Percentiles rank a stretch among this genome's conserved stretches.
These are phyloP conservation scores for Miltochrista miniata DNA, from an alignment of 2,888 invertebrate species.

Conservation along the genomic window DNA sequence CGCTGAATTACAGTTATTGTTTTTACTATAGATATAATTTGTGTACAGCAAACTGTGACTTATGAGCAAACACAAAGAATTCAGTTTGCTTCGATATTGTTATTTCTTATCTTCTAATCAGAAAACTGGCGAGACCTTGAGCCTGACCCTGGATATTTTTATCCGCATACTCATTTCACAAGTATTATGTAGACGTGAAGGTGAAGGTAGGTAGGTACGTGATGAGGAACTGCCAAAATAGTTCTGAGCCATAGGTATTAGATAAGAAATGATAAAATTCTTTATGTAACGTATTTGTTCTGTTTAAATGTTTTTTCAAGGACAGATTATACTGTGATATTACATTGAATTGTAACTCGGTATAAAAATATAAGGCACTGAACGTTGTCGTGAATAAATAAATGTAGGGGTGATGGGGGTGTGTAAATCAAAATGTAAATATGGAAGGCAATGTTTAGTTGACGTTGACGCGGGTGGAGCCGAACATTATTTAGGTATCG, in stretches of 20 bases:
- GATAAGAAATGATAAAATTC: constrained; percentile 45
- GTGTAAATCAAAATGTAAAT: too few species aligned
- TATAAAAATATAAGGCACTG: neutral
- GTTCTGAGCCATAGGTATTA: constrained; percentile 41
- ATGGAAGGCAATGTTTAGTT: too few species aligned
- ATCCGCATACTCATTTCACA: constrained; percentile 77
- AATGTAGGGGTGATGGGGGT: neutral
- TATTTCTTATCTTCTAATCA: constrained; percentile 77
- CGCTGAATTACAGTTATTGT: constrained; percentile 72
- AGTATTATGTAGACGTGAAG: constrained; percentile 60
- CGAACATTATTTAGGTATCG: too few species aligned
- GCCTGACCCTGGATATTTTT: constrained; percentile 81
- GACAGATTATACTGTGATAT: constrained; percentile 24
- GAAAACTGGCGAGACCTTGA: constrained; percentile 78
- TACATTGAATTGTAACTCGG: constrained; percentile 1
- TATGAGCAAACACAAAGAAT: constrained; percentile 45
- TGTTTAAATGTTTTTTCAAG: constrained; percentile 25
- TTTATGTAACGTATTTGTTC: constrained; percentile 26
- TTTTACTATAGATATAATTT: constrained; percentile 43
- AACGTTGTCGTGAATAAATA: neutral
- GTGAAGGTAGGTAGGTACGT: constrained; percentile 41
- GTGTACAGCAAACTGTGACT: constrained; percentile 46
- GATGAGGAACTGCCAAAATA: constrained; percentile 57
- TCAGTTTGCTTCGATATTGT: constrained; percentile 47
- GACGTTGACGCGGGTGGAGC: constrained; percentile 10